Percentiles rank a stretch among this genome's conserved stretches.
Evolutionary conservation across 2,888 invertebrate genomes (phyloP).

Genomic region (Drosophila crucigera): DNA sequence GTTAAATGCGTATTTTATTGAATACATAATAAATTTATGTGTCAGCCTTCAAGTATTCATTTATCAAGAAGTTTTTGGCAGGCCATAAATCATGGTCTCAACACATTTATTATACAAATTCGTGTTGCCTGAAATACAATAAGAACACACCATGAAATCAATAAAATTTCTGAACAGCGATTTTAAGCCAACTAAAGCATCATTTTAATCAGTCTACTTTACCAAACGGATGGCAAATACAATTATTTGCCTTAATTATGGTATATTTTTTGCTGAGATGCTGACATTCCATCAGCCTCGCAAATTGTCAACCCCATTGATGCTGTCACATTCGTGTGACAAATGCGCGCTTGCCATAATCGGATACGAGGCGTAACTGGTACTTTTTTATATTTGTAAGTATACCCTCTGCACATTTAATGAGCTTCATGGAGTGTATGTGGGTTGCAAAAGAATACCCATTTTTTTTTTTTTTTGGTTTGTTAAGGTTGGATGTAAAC

Average conservation of each 20-base stretch:
- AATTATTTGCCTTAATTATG: conserved; percentile 52
- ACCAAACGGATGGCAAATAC: conserved; percentile 15
- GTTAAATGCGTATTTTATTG: conserved; percentile 37
- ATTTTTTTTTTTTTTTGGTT: not conserved
- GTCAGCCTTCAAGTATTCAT: conserved; percentile 26
- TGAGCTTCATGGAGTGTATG: not conserved
- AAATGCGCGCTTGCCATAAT: conserved; percentile 59
- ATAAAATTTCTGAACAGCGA: conserved; percentile 1
- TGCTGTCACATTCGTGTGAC: conserved; percentile 59
- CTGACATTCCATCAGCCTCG: conserved; percentile 33
- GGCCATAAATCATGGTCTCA: conserved; percentile 40
- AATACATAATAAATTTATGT: conserved; percentile 37
- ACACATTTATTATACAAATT: conserved; percentile 33
- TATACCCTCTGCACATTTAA: conserved; percentile 12
- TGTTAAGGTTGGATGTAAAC: not conserved
- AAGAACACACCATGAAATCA: conserved; percentile 8
- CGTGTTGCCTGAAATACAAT: conserved; percentile 16
- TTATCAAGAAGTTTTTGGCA: conserved; percentile 36
- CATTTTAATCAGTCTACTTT: conserved; percentile 14
- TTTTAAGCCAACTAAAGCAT: not conserved
- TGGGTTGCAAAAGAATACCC: not conserved
- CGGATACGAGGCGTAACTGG: conserved; percentile 21
- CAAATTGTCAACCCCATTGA: conserved; percentile 48
- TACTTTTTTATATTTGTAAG: not conserved
- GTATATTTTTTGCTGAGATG: conserved; percentile 10